Evolutionary conservation across 2,797 vertebrate genomes (phyloP), one percentile per base, ranked within the genome.

Genomic region (Gymnothorax javanicus): DNA sequence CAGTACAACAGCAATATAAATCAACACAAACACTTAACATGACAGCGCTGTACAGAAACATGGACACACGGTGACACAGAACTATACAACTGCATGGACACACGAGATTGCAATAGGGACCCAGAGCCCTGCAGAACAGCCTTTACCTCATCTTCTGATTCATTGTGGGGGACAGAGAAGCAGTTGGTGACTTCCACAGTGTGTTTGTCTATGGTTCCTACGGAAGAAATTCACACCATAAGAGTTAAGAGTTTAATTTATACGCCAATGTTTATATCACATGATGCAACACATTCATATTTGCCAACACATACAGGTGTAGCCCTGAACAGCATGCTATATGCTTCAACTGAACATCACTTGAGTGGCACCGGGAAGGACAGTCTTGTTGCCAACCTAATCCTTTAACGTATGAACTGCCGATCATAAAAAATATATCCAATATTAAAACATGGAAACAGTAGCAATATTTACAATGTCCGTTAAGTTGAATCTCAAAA

Each of bases 151-250:
- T 99, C 98, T 90, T 99, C 98, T 0, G 98, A 99, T 92, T 99
- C 98, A 71, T 99, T 99, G 95, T 99, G 98, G 0, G 98, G 98
- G 2, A 99, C 98, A 2, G 98, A 99, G 95, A 99, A 99, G 92
- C 98, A 99, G 92, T 99, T 99, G 91, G 98, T 99, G 88, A 99
- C 97, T 85, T 99, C 98, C 20, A 99, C 97, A 0, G 97, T 98
- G 92, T 99, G 98, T 86, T 99, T 99, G 92, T 99, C 98, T 73
- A 97, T 94, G 0, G 97, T 98, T 20, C 98, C 98, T 99, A 93
- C 56, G 25, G 23, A 83, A 7, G 87, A 87, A 62, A 86, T 52
- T 52, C 20, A 56, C 25, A 54, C 20, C 27, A 7, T 17, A 17
- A 83, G 64, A 5, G 1, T 9, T 6, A 43, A 69, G n/a, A n/a